Evolutionary conservation across 2,888 invertebrate species (phyloP).

Genomic region (Anticlea derivata): DNA sequence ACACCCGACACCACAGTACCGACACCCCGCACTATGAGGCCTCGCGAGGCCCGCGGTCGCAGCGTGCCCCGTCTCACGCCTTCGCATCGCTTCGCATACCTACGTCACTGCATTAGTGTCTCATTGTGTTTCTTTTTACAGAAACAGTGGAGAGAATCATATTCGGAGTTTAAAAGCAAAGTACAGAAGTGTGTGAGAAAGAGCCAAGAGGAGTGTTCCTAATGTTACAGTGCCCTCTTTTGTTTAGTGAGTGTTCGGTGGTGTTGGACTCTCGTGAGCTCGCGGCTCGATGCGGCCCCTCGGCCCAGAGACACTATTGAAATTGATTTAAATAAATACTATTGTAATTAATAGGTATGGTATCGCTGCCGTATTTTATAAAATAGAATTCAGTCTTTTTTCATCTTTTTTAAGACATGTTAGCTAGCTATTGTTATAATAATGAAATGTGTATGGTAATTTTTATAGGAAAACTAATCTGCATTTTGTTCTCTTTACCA

Average conservation of each 20-base stretch:
- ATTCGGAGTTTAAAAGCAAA: constrained; percentile 98
- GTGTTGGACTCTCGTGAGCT: constrained; percentile 61
- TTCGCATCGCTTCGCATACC: constrained; percentile 40
- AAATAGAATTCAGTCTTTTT: constrained; percentile 80
- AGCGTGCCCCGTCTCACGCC: constrained; percentile 48
- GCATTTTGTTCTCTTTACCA: constrained; percentile 64
- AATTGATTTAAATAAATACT: constrained; percentile 82
- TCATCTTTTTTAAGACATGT: constrained; percentile 82
- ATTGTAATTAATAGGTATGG: constrained; percentile 80
- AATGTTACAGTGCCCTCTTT: constrained; percentile 85
- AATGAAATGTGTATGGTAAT: constrained; percentile 79
- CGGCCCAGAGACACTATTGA: constrained; percentile 81
- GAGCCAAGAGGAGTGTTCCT: constrained; percentile 99
- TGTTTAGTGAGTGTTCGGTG: constrained; percentile 80
- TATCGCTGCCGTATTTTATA: constrained; percentile 82
- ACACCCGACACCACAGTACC: constrained; percentile 58
- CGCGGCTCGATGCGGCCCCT: constrained; percentile 35
- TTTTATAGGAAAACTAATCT: constrained; percentile 79
- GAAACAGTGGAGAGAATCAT: constrained; percentile 99
- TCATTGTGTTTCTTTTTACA: constrained; percentile 85
- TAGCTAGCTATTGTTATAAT: constrained; percentile 80
- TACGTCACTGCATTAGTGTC: constrained; percentile 69
- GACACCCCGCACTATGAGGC: constrained; percentile 49
- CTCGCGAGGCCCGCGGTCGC: constrained; percentile 51
- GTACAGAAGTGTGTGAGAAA: constrained; percentile 98